These are phyloP conservation scores for Operophtera brumata DNA, from an alignment of 2,888 invertebrate species.

Conservation along the genomic window DNA sequence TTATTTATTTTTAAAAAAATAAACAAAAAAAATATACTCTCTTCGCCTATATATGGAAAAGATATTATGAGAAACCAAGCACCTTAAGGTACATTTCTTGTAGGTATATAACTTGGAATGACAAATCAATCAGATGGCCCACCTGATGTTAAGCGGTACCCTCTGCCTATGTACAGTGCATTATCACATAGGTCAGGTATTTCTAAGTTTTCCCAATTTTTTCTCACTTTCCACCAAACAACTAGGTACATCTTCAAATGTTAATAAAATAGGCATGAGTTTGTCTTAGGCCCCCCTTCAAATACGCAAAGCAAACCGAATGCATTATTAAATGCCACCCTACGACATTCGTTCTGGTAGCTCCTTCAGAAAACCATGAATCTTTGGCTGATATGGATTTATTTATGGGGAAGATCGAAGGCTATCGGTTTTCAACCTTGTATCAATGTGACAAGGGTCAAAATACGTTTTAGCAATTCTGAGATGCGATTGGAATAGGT, in stretches of 20 bases:
- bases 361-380: constrained; percentile 28
- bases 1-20: too few relatives aligned
- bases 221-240: not conserved
- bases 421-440: constrained; percentile 10
- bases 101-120: too few relatives aligned
- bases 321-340: constrained; percentile 69
- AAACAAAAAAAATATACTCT: too few relatives aligned
- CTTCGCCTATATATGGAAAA: too few relatives aligned
- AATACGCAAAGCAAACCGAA: constrained; percentile 64
- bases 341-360: constrained; percentile 38
- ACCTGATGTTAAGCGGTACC: too few relatives aligned
- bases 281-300: constrained; percentile 44
- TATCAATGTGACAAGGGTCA: not conserved
- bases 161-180: too few relatives aligned
- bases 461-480: not conserved
- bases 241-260: constrained; percentile 22
- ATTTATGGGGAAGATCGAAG: constrained; percentile 3
- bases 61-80: too few relatives aligned
- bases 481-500: constrained; percentile 10
- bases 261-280: constrained; percentile 64
- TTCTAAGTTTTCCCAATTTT: not conserved
- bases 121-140: too few relatives aligned
- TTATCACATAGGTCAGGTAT: too few relatives aligned
- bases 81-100: too few relatives aligned
- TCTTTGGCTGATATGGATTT: constrained; percentile 24